Evolutionary conservation across 1,140 invertebrate species (phyloP).

Genomic region (Saccostrea cuccullata): DNA sequence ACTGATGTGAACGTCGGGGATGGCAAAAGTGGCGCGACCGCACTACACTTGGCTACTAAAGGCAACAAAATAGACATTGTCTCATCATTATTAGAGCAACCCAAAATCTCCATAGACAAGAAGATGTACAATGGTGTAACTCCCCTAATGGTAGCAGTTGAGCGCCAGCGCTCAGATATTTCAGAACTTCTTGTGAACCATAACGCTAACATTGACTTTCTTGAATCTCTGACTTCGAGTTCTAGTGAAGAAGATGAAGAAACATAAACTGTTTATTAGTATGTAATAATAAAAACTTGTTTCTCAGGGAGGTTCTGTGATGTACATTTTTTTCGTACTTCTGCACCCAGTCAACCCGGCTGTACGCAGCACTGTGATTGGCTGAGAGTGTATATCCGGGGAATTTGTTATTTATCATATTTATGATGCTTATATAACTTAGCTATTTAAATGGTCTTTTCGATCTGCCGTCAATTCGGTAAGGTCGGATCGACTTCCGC

Average conservation of each 20-base stretch:
- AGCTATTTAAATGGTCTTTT: neutral
- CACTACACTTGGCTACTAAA: slow-evolving; percentile 51
- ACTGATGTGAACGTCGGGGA: slow-evolving; percentile 98
- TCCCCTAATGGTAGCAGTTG: slow-evolving; percentile 40
- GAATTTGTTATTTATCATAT: neutral
- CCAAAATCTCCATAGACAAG: slow-evolving; percentile 43
- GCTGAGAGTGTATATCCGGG: neutral
- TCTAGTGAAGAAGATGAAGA: slow-evolving; percentile 44
- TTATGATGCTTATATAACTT: neutral
- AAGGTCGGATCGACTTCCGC: neutral
- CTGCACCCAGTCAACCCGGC: slow-evolving; percentile 7
- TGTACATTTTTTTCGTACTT: neutral
- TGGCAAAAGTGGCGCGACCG: slow-evolving; percentile 74
- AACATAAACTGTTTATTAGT: neutral
- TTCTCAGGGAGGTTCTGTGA: slow-evolving; percentile 14
- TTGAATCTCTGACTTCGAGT: slow-evolving; percentile 36
- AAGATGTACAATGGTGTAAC: slow-evolving; percentile 54
- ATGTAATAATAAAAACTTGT: neutral
- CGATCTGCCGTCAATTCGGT: neutral
- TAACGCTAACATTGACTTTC: slow-evolving; percentile 38
- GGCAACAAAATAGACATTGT: slow-evolving; percentile 37
- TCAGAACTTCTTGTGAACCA: slow-evolving; percentile 33
- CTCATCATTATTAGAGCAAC: slow-evolving; percentile 36
- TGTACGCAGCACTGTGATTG: neutral
- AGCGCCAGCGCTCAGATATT: slow-evolving; percentile 40